These are phyloP conservation scores for Meandrina meandrites DNA, from an alignment of 92 coral and sea anemone species.

Conservation along the genomic window DNA sequence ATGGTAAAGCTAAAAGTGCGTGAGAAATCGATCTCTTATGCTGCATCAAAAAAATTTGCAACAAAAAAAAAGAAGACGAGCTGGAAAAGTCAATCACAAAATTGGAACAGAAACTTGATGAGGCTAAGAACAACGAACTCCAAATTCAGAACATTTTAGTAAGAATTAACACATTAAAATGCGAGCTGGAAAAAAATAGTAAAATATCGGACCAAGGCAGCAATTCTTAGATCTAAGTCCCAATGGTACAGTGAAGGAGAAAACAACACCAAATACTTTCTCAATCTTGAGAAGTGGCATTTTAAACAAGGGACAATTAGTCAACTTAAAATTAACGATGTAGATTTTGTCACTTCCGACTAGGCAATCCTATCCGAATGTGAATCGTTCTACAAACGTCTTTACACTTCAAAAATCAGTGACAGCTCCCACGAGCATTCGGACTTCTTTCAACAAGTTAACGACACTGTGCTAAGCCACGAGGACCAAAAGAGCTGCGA, in stretches of 20 bases:
- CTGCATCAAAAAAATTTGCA: slow-evolving; percentile 2
- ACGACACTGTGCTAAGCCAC: not conserved
- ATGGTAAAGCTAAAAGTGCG: slow-evolving; percentile 38
- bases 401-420: not conserved
- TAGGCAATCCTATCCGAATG: too few relatives aligned
- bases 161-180: not conserved
- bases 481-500: not conserved
- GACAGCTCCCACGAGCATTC: not conserved
- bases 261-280: slow-evolving; percentile 58
- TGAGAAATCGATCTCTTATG: slow-evolving; percentile 27
- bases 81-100: not conserved
- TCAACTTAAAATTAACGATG: slow-evolving; percentile 23
- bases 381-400: too few relatives aligned
- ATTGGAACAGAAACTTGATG: not conserved
- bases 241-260: slow-evolving; percentile 52
- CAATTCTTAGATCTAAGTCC: slow-evolving; percentile 25
- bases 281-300: slow-evolving; percentile 51
- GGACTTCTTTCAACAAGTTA: not conserved
- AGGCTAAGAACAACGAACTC: not conserved
- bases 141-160: not conserved
- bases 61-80: slow-evolving; percentile 12
- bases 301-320: slow-evolving; percentile 36
- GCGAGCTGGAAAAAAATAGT: slow-evolving; percentile 1
- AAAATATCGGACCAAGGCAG: not conserved
- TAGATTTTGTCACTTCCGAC: slow-evolving; percentile 11